Conservation (phyloP, 2,797 vertebrate genomes). For the Naso thynnoides region DNA sequence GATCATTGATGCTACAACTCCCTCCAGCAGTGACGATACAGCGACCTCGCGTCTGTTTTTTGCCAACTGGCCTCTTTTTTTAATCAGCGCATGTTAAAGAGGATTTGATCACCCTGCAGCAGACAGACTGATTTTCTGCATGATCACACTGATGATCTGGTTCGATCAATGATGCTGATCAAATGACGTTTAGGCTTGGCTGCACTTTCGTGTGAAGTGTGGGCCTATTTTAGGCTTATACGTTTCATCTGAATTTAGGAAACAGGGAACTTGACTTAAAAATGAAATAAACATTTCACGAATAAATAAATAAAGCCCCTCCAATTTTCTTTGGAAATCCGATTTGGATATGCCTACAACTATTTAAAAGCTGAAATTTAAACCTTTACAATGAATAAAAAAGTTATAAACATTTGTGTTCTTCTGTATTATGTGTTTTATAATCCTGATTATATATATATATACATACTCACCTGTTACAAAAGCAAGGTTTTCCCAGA, state of each 20-base stretch:
- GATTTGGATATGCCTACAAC: background rate
- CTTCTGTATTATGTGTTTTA: background rate
- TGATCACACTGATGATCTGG: background rate
- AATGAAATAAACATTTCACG: background rate
- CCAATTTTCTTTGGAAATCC: background rate
- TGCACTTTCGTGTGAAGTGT: background rate
- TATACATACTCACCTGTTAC: background rate
- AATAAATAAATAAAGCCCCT: background rate
- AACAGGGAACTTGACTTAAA: background rate
- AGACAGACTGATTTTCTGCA: background rate
- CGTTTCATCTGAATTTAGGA: background rate
- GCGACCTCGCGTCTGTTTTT: conserved; percentile 10
- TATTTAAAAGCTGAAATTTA: background rate
- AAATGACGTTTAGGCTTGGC: background rate
- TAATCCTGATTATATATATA: background rate
- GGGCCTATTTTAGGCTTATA: no score
- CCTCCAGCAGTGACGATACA: conserved; percentile 16
- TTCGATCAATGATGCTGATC: background rate
- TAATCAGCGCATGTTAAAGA: background rate
- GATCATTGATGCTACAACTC: conserved; percentile 18
- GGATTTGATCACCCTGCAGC: conserved; percentile 3
- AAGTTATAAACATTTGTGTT: background rate
- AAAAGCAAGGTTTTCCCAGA: background rate
- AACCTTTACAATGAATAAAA: background rate
- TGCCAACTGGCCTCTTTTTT: conserved; percentile 20